Percentiles rank a stretch among this genome's conserved stretches.
phyloP scores from a whole-genome alignment of 2,888 invertebrate species.

The Acronicta leporina region DNA sequence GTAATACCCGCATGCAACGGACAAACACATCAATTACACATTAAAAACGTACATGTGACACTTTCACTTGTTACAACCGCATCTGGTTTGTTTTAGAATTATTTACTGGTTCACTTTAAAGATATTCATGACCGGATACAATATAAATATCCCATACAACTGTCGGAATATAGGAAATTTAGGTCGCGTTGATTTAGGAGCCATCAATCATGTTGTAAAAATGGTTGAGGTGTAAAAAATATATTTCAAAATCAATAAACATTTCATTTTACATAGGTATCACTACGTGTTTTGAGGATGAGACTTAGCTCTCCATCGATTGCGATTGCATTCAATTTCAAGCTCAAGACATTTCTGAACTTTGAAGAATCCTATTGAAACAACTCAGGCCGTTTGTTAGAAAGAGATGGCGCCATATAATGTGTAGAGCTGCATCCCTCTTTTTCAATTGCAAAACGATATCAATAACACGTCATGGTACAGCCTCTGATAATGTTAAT shows the following conservation, averaged over 20 bases:
- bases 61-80: constrained; percentile 48
- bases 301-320: no score
- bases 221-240: constrained; percentile 1
- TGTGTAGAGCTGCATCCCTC: no score
- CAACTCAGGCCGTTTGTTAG: no score
- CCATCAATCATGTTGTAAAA: constrained; percentile 27
- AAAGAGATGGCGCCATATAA: no score
- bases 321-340: no score
- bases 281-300: no score
- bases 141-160: constrained; percentile 32
- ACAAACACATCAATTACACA: constrained; percentile 46
- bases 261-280: not conserved
- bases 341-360: not conserved
- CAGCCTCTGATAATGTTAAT: constrained; percentile 10
- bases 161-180: constrained; percentile 19
- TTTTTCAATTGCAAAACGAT: no score
- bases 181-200: constrained; percentile 20
- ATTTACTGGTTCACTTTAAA: constrained; percentile 28
- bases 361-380: not conserved
- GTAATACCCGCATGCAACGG: constrained; percentile 46
- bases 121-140: constrained; percentile 24
- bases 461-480: not conserved
- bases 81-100: constrained; percentile 35
- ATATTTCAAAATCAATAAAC: no score
- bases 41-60: constrained; percentile 42